These are phyloP conservation scores for Ciconia maguari DNA, from an alignment of 2,113 vertebrate genomes.

Conservation along the genomic window DNA sequence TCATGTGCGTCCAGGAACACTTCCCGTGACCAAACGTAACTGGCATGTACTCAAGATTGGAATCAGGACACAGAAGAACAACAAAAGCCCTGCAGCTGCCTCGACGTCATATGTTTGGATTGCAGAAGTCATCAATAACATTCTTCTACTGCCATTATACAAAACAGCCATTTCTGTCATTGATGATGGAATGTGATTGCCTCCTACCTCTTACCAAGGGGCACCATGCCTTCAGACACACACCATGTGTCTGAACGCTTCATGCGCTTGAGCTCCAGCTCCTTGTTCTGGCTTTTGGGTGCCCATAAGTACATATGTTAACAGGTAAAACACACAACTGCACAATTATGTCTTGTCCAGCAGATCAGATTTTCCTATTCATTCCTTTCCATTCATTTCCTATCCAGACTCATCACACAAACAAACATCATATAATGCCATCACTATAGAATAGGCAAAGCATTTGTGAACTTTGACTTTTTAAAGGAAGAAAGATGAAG, in stretches of 20 bases:
- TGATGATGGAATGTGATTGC: not conserved
- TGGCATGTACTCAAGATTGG: not conserved
- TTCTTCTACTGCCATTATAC: not conserved
- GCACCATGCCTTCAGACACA: not conserved
- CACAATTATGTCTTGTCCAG: not conserved
- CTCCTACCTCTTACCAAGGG: not conserved
- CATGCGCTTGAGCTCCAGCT: not conserved
- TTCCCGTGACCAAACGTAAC: not conserved
- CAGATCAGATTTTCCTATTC: not conserved
- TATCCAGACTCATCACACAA: not conserved
- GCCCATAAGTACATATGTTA: fast-evolving
- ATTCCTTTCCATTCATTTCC: no score
- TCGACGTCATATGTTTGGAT: not conserved
- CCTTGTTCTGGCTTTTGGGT: not conserved
- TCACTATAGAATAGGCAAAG: not conserved
- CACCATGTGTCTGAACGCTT: fast-evolving
- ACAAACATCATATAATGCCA: not conserved
- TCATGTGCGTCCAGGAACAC: not conserved
- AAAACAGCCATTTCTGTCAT: not conserved
- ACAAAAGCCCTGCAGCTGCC: conserved; percentile 24
- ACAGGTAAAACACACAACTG: not conserved
- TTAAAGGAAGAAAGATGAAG: not conserved
- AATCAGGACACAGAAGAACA: conserved; percentile 29
- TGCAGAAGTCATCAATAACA: conserved; percentile 13
- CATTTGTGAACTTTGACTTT: not conserved